These are phyloP conservation scores for Avahi laniger DNA, from an alignment of 2,797 vertebrate species.

Conservation along the genomic window DNA sequence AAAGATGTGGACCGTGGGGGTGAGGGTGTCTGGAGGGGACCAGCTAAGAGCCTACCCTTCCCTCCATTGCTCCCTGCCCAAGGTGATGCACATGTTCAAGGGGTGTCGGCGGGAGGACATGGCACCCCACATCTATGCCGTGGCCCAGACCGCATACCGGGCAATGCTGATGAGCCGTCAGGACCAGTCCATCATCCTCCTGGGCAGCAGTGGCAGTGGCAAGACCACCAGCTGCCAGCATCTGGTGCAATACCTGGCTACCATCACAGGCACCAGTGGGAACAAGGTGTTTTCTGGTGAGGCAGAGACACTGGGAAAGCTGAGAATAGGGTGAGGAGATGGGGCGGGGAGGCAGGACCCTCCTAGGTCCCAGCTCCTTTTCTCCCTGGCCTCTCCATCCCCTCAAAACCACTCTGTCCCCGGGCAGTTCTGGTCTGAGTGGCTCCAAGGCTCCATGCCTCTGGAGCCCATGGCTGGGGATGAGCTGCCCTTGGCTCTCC, in stretches of 20 bases:
- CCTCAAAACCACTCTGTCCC: not conserved
- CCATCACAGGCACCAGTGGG: conserved; percentile 92
- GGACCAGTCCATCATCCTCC: conserved; percentile 94
- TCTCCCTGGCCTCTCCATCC: not conserved
- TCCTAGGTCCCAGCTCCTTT: not conserved
- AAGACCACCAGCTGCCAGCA: conserved; percentile 98
- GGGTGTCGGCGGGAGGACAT: conserved; percentile 95
- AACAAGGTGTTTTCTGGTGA: conserved; percentile 96
- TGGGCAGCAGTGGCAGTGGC: conserved; percentile 94
- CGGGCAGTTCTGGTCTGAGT: not conserved
- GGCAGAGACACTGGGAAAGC: conserved; percentile 24
- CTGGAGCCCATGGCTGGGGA: not conserved
- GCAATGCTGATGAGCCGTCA: conserved; percentile 95
- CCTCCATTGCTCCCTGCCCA: not conserved
- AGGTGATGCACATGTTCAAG: conserved; percentile 99
- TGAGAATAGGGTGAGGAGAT: not conserved
- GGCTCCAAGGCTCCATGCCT: not conserved
- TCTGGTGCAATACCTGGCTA: conserved; percentile 95
- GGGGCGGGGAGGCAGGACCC: not conserved
- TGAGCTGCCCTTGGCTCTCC: not conserved
- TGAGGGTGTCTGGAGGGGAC: not conserved
- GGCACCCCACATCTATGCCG: conserved; percentile 94
- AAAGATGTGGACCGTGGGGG: not conserved
- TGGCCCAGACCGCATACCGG: conserved; percentile 95
- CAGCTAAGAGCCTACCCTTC: not conserved